Evolutionary conservation across 2,113 vertebrate genomes (phyloP).

Genomic region (Bathybates hornii): DNA sequence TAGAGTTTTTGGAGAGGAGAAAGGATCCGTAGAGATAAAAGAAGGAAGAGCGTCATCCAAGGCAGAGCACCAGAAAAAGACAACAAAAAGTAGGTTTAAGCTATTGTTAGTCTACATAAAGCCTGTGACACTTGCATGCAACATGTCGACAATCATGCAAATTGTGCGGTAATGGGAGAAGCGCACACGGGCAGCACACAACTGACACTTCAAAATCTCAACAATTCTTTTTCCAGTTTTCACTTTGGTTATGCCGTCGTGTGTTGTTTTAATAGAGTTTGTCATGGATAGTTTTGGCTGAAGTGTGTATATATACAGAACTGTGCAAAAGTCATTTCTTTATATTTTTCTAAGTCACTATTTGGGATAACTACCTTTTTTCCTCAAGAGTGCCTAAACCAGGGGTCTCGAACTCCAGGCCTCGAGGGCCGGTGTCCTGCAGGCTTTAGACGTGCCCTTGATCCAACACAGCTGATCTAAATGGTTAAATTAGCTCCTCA

Average conservation of each 20-base stretch:
- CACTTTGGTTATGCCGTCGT: neutral
- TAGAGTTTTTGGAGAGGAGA: slow-evolving; percentile 77
- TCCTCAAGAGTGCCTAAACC: no score
- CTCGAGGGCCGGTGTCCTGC: no score
- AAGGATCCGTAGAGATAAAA: slow-evolving; percentile 50
- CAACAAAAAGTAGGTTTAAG: slow-evolving; percentile 38
- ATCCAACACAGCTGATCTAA: no score
- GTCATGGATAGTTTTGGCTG: neutral
- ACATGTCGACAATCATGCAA: slow-evolving; percentile 43
- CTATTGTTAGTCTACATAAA: slow-evolving; percentile 34
- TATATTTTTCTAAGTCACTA: neutral
- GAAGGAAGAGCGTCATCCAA: slow-evolving; percentile 38
- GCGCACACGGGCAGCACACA: neutral
- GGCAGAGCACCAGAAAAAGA: slow-evolving; percentile 35
- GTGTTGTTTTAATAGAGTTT: neutral
- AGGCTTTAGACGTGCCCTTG: no score
- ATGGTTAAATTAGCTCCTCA: no score
- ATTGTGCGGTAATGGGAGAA: neutral
- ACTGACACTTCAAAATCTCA: neutral
- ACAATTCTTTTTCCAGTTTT: neutral
- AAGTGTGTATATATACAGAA: fast-evolving
- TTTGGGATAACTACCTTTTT: neutral
- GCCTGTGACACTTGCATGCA: slow-evolving; percentile 36
- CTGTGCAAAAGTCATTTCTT: fast-evolving
- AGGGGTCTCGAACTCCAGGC: no score